A percentile compares a stretch with the other conserved stretches of the same genome.
Evolutionary conservation across 2,888 invertebrate genomes (phyloP).

Genomic region (Parelbella ahira): DNA sequence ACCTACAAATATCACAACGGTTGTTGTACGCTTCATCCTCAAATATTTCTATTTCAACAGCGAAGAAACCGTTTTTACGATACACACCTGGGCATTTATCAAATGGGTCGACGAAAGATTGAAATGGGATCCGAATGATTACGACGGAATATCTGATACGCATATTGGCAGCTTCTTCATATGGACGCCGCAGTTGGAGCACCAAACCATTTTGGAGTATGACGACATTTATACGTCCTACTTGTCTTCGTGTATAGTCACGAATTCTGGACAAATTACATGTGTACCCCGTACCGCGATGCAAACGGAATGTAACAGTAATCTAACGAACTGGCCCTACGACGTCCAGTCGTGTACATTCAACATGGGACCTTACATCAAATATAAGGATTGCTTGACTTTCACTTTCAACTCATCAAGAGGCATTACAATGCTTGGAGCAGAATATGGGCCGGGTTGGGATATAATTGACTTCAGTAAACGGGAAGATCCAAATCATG

Average conservation of each 20-base stretch:
- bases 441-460: conserved; percentile 45
- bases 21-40: conserved; percentile 34
- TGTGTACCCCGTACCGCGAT: conserved; percentile 28
- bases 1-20: conserved; percentile 12
- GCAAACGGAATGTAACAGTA: conserved; percentile 32
- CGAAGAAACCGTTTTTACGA: conserved; percentile 34
- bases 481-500: conserved; percentile 27
- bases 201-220: conserved; percentile 33
- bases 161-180: conserved; percentile 19
- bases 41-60: conserved; percentile 39
- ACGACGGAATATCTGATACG: conserved; percentile 28
- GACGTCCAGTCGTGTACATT: conserved; percentile 41
- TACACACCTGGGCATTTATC: conserved; percentile 31
- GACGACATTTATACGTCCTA: conserved; percentile 21
- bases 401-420: conserved; percentile 27
- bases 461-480: conserved; percentile 40
- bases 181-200: conserved; percentile 33
- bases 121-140: conserved; percentile 34
- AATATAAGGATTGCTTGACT: conserved; percentile 21
- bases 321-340: conserved; percentile 45
- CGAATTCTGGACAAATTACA: conserved; percentile 30
- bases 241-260: conserved; percentile 31
- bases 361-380: conserved; percentile 28
- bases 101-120: conserved; percentile 35
- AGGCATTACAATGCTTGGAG: conserved; percentile 32